Base-by-base conservation (phyloP, 2,113 vertebrate genomes). In the Sapayoa aenigma region DNA sequence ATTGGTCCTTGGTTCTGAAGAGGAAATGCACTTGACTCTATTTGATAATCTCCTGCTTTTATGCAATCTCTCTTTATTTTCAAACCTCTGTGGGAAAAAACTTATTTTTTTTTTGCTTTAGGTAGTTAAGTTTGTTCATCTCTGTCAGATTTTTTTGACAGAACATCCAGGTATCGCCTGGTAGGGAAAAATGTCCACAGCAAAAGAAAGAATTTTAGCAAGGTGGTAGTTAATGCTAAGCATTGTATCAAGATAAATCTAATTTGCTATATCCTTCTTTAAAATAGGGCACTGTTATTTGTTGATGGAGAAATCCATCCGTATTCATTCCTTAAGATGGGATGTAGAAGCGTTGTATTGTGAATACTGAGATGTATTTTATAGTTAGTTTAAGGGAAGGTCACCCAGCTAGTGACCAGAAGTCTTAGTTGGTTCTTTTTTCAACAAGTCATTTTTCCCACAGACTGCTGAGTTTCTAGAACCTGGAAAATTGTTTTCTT, bases 221-320 rank as follows among this genome's bases (percentile, higher is more conserved):
- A 90, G 55, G 60, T 80, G 35, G 12, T 76, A 46, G 42, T 89
- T 89, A 85, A 78, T n/a, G 41, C 41, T 60, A 66, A 89, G 33
- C 37, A 20, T 60, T 46, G 13, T 78, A 24, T 82, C 31, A 73
- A 58, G 76, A 84, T 62, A 90, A 93, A 94, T 93, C 50, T 46
- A 33, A 10, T 94, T 94, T 95, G 21, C 65, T 83, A 6, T 67
- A 80, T 90, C 37, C 46, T 90, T 84, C 65, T 76, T 93, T 94
- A 67, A 88, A 79, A 31, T 56, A 71, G 68, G 50, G 35, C 31
- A 49, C 42, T 91, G 59, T 86, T 92, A 56, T 55, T 95, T 87
- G 65, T 56, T 88, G 27, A 60, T 87, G 69, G 95, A 92, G 95
- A 90, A 92, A 84, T 68, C 69, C 63, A 87, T 85, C 66, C 0